Base-by-base conservation (phyloP, 1,140 invertebrate genomes). In the Schmidtea mediterranea region DNA sequence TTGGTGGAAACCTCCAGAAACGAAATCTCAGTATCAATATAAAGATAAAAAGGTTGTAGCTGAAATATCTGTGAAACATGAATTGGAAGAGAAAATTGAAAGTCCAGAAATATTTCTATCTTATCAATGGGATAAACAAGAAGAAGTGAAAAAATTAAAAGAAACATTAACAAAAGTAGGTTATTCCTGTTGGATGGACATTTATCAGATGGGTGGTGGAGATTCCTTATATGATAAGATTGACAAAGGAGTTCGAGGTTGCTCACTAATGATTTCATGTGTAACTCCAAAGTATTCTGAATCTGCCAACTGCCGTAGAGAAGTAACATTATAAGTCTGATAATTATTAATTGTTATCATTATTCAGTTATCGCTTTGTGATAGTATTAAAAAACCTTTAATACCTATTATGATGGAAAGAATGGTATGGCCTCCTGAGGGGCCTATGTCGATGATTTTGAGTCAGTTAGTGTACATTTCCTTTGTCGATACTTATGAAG, bases 221-320 rank as follows among this genome's bases (percentile, higher is more conserved):
- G 62, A 62, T 51, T 61, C 59, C 1, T 52, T 64, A 8, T 64
- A 59, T 49, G 58, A 59, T 43, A 62, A 61, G 52, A 64, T 64
- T 43, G 62, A 64, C 53, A 45, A 51, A 9, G 62, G 61, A 15
- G 50, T 64, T 21, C 46, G 62, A 16, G 56, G 56, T 10, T 56
- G 55, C 50, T 55, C 55, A 38, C 53, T 62, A 12, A 53, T 62
- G 1, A 18, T 62, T 9, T 53, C 56, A 3, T 64, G 59, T 40
- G 51, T 63, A 21, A 63, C 61, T 24, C 47, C 52, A 5, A 63
- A 62, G 51, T 63, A 62, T 51, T 48, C 59, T 8, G 16, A 58
- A 19, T 63, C 62, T 8, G 54, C 56, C 12, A 62, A 62, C 49
- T 63, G 62, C 51, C 43, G 60, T 10, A 48, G 57, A 41, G 60